Evolutionary conservation across 35 echinoderm and acorn worm genomes (phyloP), one percentile per base, ranked within the genome.

Genomic region (Strongylocentrotus purpuratus): DNA sequence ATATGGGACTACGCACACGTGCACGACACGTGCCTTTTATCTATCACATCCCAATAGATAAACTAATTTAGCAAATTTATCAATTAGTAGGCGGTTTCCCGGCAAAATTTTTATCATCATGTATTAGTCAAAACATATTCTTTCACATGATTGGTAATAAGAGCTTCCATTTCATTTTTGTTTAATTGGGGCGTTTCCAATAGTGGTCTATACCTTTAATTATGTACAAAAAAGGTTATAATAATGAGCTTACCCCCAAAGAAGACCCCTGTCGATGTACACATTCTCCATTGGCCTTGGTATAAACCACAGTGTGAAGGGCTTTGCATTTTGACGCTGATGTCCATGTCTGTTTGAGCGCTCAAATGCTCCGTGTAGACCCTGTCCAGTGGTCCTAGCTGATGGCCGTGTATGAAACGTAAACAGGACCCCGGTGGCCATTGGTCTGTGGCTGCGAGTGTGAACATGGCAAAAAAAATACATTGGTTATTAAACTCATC

Each of bases 281-380:
- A 97, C 98, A 99, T 99, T 50, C 98, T 95, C 98, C 98, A 99
- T 32, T 99, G 98, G 9, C 98, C 98, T 41, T 98, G 97, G n/a
- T 98, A 99, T 1, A 99, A 31, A 22, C 98, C 98, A 95, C 98
- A 99, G 18, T 96, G 87, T 59, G 97, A 90, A 6, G 98, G 98
- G 88, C 98, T 99, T 13, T 97, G 94, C 98, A 99, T 99, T 5
- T 92, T 95, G 35, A 99, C 94, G 87, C 98, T 99, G 48, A 99
- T 96, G 90, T 99, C 97, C 45, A 96, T 96, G 10, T 95, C 87
- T 22, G 95, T 50, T 33, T 96, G 95, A 0, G 96, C 97, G 25
- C 88, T 46, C 60, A 99, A 52, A 46, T 85, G 31, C 45, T 97
- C 96, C 22, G 97, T 95, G 18, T 88, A 90, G 9, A 98, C 95